Evolutionary conservation across 2,888 invertebrate genomes (phyloP).

Genomic region (Ochropleura plecta): DNA sequence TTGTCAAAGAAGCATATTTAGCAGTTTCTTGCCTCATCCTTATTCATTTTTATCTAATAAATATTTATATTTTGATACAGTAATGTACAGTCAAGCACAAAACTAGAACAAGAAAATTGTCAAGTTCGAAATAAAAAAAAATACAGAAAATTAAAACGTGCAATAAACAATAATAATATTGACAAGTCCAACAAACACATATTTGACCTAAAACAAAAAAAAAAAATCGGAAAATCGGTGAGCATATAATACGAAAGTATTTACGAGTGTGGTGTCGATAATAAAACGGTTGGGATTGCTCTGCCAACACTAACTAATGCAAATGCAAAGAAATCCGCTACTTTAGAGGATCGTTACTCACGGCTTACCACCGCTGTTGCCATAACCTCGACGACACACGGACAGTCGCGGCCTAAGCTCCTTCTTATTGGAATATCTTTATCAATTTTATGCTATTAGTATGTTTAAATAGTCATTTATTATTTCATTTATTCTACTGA

Average conservation of each 20-base stretch:
- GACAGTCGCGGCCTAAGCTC: slow-evolving; percentile 63
- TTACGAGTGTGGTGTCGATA: slow-evolving; percentile 73
- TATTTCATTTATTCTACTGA: slow-evolving; percentile 9
- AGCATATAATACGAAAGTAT: slow-evolving; percentile 72
- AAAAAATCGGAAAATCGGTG: slow-evolving; percentile 58
- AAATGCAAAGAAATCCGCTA: slow-evolving; percentile 83
- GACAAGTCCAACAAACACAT: not conserved
- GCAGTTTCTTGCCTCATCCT: slow-evolving; percentile 26
- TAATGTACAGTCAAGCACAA: slow-evolving; percentile 35
- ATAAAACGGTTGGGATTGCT: slow-evolving; percentile 72
- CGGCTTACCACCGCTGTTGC: slow-evolving; percentile 83
- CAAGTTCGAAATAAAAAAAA: not conserved
- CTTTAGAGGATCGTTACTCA: slow-evolving; percentile 85
- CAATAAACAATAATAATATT: not conserved
- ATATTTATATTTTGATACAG: slow-evolving; percentile 44
- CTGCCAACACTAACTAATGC: slow-evolving; percentile 76
- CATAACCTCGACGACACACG: slow-evolving; percentile 75
- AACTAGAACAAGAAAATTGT: slow-evolving; percentile 3
- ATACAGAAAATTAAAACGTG: slow-evolving; percentile 40
- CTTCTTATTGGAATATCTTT: slow-evolving; percentile 42
- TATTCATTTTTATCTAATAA: slow-evolving; percentile 57
- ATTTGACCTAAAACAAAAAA: not conserved
- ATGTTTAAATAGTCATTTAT: slow-evolving; percentile 2
- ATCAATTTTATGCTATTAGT: slow-evolving; percentile 34
- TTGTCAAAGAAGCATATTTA: slow-evolving; percentile 33